Evolutionary conservation across 2,888 invertebrate genomes (phyloP).

Genomic region (Netelia melanura): DNA sequence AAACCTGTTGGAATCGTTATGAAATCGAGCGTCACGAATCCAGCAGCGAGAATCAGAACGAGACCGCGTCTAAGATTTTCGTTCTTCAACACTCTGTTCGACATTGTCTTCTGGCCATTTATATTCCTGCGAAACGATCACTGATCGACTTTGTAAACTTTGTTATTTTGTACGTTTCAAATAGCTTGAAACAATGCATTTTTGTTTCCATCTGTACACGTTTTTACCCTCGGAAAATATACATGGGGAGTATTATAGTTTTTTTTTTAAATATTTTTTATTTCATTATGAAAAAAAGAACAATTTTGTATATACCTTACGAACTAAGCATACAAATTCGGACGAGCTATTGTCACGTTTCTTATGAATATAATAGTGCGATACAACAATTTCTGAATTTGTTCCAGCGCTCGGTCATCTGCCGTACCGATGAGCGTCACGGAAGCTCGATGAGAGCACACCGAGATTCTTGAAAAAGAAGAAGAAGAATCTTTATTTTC

Average conservation of each 20-base stretch:
- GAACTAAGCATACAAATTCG: slow-evolving; percentile 47
- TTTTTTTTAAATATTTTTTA: neutral
- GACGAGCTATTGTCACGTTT: slow-evolving; percentile 48
- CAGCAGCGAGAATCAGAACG: slow-evolving; percentile 41
- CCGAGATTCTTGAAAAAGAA: slow-evolving; percentile 71
- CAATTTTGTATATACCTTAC: slow-evolving; percentile 48
- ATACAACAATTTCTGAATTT: slow-evolving; percentile 25
- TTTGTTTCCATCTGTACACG: slow-evolving; percentile 41
- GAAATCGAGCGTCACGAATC: slow-evolving; percentile 29
- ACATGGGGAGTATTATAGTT: neutral
- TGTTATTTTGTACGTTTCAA: slow-evolving; percentile 16
- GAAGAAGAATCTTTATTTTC: neutral
- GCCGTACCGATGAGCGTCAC: slow-evolving; percentile 2
- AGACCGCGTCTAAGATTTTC: slow-evolving; percentile 66
- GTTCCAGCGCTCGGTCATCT: slow-evolving; percentile 30
- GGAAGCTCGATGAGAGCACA: slow-evolving; percentile 69
- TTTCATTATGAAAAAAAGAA: slow-evolving; percentile 23
- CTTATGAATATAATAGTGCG: slow-evolving; percentile 62
- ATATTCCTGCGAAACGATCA: slow-evolving; percentile 74
- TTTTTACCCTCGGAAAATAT: slow-evolving; percentile 51
- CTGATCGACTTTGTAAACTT: slow-evolving; percentile 51
- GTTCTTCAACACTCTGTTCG: slow-evolving; percentile 77
- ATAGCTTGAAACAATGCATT: slow-evolving; percentile 41
- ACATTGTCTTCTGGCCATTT: slow-evolving; percentile 80
- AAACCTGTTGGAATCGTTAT: slow-evolving; percentile 45